Evolutionary conservation across 2,113 vertebrate genomes (phyloP), one percentile per base, ranked within the genome.

Genomic region (Myxocyprinus asiaticus): DNA sequence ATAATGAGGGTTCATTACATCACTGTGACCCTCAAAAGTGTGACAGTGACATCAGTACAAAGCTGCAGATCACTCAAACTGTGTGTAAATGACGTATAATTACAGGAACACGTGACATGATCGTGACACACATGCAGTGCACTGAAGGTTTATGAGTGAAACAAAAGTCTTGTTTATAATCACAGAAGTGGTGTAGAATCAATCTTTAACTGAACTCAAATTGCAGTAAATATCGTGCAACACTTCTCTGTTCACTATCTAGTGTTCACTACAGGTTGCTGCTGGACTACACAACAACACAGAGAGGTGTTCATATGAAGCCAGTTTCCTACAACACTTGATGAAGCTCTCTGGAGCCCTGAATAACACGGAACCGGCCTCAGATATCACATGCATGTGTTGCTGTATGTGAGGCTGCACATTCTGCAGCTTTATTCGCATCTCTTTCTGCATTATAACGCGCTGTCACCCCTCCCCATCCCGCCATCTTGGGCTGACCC

Each of bases 401-500:
- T 33, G 22, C 22, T 9, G 65, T 8, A 48, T 17, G 65, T 5
- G 62, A 12, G 22, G 33, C 65, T 67, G 50, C 22, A n/a, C 14
- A 14, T n/a, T 59, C 64, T 65, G 61, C 67, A 61, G 61, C 15
- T 55, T 63, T 68, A 58, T 69, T 78, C 47, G 42, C 55, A n/a
- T 68, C 69, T 8, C 9, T 62, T 78, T 68, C 68, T 63, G 33
- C 61, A 67, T 33, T 62, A 33, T 67, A 62, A 56, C 51, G 51
- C 51, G 68, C n/a, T 17, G 14, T 69, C 50, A 64, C 88, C 88
- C 89, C 90, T 90, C 93, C 93, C 92, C 88, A 91, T 92, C 95
- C 94, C 92, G 94, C 94, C 95, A 95, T 95, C 94, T 95, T 94
- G 94, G 93, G 91, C 93, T 90, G 91, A 91, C 86, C 91, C 89